Evolutionary conservation across 2,797 vertebrate genomes (phyloP).

Genomic region (Miichthys miiuy): DNA sequence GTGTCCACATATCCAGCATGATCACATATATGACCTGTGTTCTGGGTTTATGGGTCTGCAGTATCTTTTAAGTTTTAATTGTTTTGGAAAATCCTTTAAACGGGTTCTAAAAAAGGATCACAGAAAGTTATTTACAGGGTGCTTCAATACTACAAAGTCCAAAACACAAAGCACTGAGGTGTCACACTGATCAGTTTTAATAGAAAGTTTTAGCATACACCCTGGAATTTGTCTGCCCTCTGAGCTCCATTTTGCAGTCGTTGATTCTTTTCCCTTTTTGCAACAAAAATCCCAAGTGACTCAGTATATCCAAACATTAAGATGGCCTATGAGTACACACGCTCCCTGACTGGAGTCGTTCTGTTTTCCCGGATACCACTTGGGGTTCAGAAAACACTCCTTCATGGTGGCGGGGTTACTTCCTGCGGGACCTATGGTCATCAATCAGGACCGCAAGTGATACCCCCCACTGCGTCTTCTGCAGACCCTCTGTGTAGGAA

Average conservation of each 20-base stretch:
- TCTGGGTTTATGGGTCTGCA: not conserved
- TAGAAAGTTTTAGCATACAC: slow-evolving; percentile 12
- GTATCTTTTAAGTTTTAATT: not conserved
- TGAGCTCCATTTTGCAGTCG: slow-evolving; percentile 50
- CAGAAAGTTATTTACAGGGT: not conserved
- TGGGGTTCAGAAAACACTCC: slow-evolving; percentile 84
- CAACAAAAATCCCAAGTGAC: slow-evolving; percentile 64
- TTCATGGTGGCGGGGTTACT: slow-evolving; percentile 86
- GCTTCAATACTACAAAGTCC: not conserved
- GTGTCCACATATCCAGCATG: not conserved
- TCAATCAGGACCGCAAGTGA: slow-evolving; percentile 83
- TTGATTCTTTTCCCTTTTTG: slow-evolving; percentile 56
- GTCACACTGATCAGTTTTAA: slow-evolving; percentile 18
- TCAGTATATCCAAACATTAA: slow-evolving; percentile 79
- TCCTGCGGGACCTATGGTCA: slow-evolving; percentile 83
- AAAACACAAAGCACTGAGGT: slow-evolving; percentile 3
- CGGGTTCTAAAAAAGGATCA: not conserved
- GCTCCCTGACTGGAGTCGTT: slow-evolving; percentile 75
- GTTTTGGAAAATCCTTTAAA: not conserved
- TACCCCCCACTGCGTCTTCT: slow-evolving; percentile 75
- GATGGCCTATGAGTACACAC: slow-evolving; percentile 77
- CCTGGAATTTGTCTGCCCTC: slow-evolving; percentile 34
- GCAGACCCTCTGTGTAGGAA: slow-evolving; percentile 67
- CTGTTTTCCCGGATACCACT: slow-evolving; percentile 86
- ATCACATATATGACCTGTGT: not conserved